A percentile compares a stretch with the other conserved stretches of the same genome.
These are phyloP conservation scores for Alces alces DNA, from an alignment of 2,113 vertebrate genomes.

Conservation along the genomic window DNA sequence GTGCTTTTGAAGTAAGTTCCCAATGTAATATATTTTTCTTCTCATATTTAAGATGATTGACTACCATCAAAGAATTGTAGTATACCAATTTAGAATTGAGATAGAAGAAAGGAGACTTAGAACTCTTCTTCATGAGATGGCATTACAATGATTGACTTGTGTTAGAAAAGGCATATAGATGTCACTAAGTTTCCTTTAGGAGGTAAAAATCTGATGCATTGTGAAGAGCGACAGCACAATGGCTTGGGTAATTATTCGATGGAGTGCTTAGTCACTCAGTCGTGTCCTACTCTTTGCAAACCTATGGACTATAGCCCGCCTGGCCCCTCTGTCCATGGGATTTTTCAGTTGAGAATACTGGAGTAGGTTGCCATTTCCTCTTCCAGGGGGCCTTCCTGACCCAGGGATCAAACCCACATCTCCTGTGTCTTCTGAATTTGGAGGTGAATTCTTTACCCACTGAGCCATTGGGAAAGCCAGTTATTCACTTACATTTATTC, in stretches of 20 bases:
- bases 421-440: background rate
- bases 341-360: background rate
- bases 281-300: background rate
- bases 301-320: background rate
- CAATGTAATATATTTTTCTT: background rate
- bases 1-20: background rate
- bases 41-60: background rate
- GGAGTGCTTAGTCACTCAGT: background rate
- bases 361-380: background rate
- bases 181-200: background rate
- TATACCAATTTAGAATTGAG: background rate
- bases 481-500: background rate
- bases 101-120: background rate
- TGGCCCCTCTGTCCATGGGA: background rate
- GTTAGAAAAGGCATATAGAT: constrained; percentile 8
- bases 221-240: background rate
- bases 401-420: background rate
- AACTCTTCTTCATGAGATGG: background rate
- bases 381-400: background rate
- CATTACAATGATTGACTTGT: background rate
- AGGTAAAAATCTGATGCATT: background rate
- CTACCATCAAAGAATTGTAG: background rate
- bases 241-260: background rate
- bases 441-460: background rate
- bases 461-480: background rate